Base-by-base conservation (phyloP, 2,113 vertebrate species). In the Megaleporinus macrocephalus region DNA sequence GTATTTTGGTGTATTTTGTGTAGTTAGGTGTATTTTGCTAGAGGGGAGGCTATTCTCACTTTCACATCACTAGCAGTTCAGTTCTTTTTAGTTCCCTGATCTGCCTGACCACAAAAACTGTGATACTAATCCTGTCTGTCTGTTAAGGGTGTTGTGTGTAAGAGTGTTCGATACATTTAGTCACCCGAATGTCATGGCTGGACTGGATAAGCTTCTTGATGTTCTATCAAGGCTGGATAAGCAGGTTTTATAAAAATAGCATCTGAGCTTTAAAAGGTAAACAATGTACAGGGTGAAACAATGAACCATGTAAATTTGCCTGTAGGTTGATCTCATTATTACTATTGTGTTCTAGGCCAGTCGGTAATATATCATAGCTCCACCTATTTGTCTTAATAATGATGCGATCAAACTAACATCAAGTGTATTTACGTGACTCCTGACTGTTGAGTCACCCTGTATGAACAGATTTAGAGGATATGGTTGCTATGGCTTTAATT, bases 111-210 rank as follows among this genome's bases (percentile, higher is more conserved):
- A 49, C 9, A 49, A 49, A 49, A 49, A 36, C 33, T 4, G 44
- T 72, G 30, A 73, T 78, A 61, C 61, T 47, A 15, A 72, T 74
- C n/a, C 76, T 78, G 47, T 53, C 22, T n/a, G n/a, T n/a, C n/a
- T n/a, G n/a, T n/a, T n/a, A n/a, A n/a, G n/a, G n/a, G n/a, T n/a
- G n/a, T n/a, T n/a, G n/a, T n/a, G n/a, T n/a, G n/a, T n/a, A n/a
- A n/a, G n/a, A n/a, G n/a, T n/a, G n/a, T n/a, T n/a, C n/a, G n/a
- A n/a, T n/a, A n/a, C n/a, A n/a, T n/a, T n/a, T n/a, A n/a, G n/a
- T n/a, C n/a, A n/a, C n/a, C n/a, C n/a, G n/a, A n/a, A n/a, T n/a
- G n/a, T n/a, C n/a, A n/a, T n/a, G n/a, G n/a, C n/a, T n/a, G n/a
- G n/a, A 78, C 51, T 18, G 51, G 51, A 16, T 18, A 53, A 18